Base-by-base conservation (phyloP, 2,888 invertebrate genomes). In the Melikaiella ostensackeni region DNA sequence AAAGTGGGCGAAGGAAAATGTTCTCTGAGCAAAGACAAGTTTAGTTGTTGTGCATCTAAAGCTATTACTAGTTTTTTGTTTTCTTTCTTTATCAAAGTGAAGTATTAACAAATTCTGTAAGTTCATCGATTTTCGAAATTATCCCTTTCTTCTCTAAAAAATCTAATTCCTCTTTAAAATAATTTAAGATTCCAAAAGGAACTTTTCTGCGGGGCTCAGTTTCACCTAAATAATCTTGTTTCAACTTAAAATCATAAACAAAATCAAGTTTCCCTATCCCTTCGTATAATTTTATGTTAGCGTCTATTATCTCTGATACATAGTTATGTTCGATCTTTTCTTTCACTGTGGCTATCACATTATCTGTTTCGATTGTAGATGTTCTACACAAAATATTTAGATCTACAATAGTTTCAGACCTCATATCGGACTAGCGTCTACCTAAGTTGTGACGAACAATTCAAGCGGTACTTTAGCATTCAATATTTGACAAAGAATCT, bases 131-230 rank as follows among this genome's bases (percentile, higher is more conserved):
- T n/a, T n/a, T n/a, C n/a, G 21, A 61, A 59, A 80, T 80, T 21
- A 82, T 81, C 16, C 42, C 50, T 24, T 79, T 50, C 24, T 77
- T 77, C 42, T 64, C 66, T 79, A 83, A 78, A 57, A 64, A 76
- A 16, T 66, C 35, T n/a, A 79, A 55, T 19, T 76, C 75, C 1
- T 76, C 38, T 24, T 55, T 57, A 27, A 76, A 62, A 19, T 76
- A 55, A 46, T 46, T 74, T 62, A 66, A 27, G 4, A 46, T 46
- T 66, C 42, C 46, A 42, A 76, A 76, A 16, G 66, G 42, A n/a
- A 76, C 57, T 76, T 66, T 76, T 35, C 75, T 46, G 50, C 76
- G 64, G 4, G 74, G 64, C 27, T 74, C 74, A 16, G 74, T 55
- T 62, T 70, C 75, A n/a, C 75, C 75, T 21, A 7, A 24, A 46